Conservation (phyloP, 2,113 vertebrate genomes). For the Aleadryas rufinucha region DNA sequence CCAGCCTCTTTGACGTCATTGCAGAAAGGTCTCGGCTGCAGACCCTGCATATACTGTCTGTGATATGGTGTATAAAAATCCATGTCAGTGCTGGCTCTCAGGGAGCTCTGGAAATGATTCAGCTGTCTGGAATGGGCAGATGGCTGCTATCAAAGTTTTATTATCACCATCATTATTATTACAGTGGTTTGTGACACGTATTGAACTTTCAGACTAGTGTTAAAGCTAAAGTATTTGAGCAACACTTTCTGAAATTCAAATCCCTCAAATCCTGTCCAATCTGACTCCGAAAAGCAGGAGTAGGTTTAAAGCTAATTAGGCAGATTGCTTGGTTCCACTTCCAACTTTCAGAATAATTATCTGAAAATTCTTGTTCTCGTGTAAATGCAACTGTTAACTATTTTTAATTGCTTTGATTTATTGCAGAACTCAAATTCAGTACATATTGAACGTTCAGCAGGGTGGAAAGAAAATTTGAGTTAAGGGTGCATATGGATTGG, state of each 20-base stretch:
- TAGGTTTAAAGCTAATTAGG: constrained; percentile 35
- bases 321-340: constrained; percentile 27
- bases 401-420: constrained; percentile 55
- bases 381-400: constrained; percentile 21
- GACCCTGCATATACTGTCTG: constrained; percentile 24
- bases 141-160: constrained; percentile 61
- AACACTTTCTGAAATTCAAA: constrained; percentile 8
- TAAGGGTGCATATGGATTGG: neutral
- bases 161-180: constrained; percentile 52
- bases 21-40: constrained; percentile 4
- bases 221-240: constrained; percentile 25
- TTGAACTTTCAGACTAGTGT: constrained; percentile 24
- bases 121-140: constrained; percentile 51
- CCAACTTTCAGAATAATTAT: constrained; percentile 37
- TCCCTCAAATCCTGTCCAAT: neutral
- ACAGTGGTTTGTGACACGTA: constrained; percentile 39
- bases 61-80: constrained; percentile 50
- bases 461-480: neutral
- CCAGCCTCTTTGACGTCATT: constrained; percentile 52
- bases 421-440: neutral
- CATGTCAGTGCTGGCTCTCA: constrained; percentile 14
- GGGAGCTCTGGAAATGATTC: constrained; percentile 57
- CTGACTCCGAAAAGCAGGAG: neutral
- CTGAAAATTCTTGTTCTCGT: constrained; percentile 40
- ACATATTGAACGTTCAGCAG: neutral